A percentile compares a stretch with the other conserved stretches of the same genome.
phyloP scores from a whole-genome alignment of 2,797 vertebrate species.

The Malurus splendens region DNA sequence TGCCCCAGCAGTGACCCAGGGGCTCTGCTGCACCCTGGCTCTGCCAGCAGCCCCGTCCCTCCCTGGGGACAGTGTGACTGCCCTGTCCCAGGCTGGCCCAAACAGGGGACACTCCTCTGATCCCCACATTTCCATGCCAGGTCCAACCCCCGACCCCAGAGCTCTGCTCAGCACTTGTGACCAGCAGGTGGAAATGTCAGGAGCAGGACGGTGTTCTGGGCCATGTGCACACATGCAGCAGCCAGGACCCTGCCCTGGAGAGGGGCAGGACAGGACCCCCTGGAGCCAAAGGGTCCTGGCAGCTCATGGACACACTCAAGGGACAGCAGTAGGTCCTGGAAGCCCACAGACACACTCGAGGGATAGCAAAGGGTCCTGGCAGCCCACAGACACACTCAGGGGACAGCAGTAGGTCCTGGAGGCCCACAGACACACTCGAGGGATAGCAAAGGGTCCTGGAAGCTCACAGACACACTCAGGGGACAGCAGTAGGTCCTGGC shows the following conservation, averaged over 20 bases:
- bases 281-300: too few species aligned
- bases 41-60: neutral
- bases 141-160: too few species aligned
- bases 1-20: neutral
- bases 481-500: too few species aligned
- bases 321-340: neutral
- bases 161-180: neutral
- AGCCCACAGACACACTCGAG: too few species aligned
- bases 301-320: neutral
- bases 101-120: accelerated
- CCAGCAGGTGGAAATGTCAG: neutral
- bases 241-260: neutral
- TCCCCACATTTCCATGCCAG: neutral
- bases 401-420: neutral
- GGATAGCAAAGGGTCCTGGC: too few species aligned
- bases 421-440: accelerated
- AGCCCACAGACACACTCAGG: neutral
- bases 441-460: neutral
- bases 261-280: neutral
- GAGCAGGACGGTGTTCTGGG: neutral
- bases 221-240: neutral
- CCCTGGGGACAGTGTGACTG: neutral
- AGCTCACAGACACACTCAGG: too few species aligned
- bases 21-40: neutral
- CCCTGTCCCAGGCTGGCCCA: neutral